Percentiles rank a stretch among this genome's conserved stretches.
phyloP scores from a whole-genome alignment of 2,797 vertebrate genomes.

The Erethizon dorsatum region DNA sequence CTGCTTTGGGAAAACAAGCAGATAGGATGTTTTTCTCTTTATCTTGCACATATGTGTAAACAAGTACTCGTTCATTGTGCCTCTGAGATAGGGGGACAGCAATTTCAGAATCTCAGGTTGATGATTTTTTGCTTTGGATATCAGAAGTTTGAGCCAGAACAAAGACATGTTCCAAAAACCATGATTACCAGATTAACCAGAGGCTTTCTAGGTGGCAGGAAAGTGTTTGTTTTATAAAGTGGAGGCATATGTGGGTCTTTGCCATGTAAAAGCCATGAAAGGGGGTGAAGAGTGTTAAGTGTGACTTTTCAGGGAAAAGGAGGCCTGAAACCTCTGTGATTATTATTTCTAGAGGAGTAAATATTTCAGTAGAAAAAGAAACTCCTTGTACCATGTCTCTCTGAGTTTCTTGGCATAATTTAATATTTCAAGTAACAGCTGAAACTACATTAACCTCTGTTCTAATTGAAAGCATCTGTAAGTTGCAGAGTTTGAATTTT shows the following conservation, averaged over 20 bases:
- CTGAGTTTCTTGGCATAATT: constrained; percentile 76
- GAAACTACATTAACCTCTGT: constrained; percentile 67
- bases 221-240: constrained; percentile 77
- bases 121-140: constrained; percentile 84
- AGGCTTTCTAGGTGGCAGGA: constrained; percentile 23
- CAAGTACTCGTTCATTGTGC: constrained; percentile 38
- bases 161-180: constrained; percentile 74
- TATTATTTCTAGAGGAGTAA: constrained; percentile 81
- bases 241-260: constrained; percentile 71
- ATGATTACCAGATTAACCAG: constrained; percentile 51
- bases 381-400: constrained; percentile 74
- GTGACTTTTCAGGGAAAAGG: constrained; percentile 73
- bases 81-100: constrained; percentile 71
- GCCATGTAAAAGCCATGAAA: constrained; percentile 65
- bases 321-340: constrained; percentile 63
- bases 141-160: constrained; percentile 80
- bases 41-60: constrained; percentile 72
- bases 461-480: constrained; percentile 80
- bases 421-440: constrained; percentile 78
- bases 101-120: constrained; percentile 72
- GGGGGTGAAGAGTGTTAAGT: constrained; percentile 73
- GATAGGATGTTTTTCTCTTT: constrained; percentile 47
- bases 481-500: constrained; percentile 66
- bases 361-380: constrained; percentile 81
- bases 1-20: constrained; percentile 66